Evolutionary conservation across 2,113 vertebrate species (phyloP).

Genomic region (Struthidea cinerea): DNA sequence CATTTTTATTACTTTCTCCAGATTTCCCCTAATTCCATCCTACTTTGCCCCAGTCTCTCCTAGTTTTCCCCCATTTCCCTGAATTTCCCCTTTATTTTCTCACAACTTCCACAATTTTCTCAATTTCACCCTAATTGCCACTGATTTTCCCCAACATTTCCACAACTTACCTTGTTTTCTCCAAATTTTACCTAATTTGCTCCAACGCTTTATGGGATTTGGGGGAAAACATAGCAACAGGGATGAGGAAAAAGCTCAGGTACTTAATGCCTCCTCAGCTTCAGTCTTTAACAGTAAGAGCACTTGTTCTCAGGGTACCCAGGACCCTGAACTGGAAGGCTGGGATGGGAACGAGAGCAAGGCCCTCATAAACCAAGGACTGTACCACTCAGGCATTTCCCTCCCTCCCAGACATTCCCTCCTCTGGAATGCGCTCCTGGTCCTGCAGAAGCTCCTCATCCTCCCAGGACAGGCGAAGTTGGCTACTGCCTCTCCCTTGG

Average conservation of each 20-base stretch:
- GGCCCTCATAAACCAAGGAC: background rate
- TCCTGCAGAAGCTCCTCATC: background rate
- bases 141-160: background rate
- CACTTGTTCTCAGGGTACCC: background rate
- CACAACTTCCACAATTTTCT: background rate
- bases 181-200: background rate
- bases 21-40: background rate
- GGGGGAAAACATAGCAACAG: rapidly evolving
- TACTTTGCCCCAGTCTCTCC: background rate
- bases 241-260: background rate
- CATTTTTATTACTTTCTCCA: background rate
- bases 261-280: background rate
- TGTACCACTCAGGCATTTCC: background rate
- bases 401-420: background rate
- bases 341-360: background rate
- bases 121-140: background rate
- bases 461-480: background rate
- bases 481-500: background rate
- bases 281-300: background rate
- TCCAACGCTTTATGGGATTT: background rate
- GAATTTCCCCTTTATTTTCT: background rate
- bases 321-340: background rate
- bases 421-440: background rate
- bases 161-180: background rate
- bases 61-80: background rate